phyloP scores from a whole-genome alignment of 2,797 vertebrate genomes.

The Epinephelus coioides region DNA sequence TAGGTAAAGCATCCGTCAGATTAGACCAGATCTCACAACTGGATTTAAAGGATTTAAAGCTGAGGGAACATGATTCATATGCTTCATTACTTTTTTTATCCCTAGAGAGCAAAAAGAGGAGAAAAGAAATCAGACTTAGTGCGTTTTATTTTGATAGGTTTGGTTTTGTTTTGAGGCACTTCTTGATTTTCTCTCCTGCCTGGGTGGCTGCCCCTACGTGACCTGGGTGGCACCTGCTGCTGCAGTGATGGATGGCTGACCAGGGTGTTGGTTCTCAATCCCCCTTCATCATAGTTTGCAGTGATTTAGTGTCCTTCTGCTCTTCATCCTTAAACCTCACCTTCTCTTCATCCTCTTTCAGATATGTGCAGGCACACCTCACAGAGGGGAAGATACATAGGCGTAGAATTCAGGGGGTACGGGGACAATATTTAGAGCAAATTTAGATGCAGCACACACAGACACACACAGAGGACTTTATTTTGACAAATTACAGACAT shows the following conservation, averaged over 20 bases:
- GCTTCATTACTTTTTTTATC: constrained; percentile 23
- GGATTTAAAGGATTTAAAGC: constrained; percentile 51
- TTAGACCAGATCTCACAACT: constrained; percentile 42
- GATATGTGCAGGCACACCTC: neutral
- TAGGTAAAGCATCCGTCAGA: constrained; percentile 52
- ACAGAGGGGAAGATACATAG: too few species aligned
- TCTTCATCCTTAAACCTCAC: constrained; percentile 18
- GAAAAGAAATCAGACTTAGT: neutral
- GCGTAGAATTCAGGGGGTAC: too few species aligned
- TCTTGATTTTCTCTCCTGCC: constrained; percentile 29
- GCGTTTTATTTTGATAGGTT: constrained; percentile 23
- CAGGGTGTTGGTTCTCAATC: constrained; percentile 19
- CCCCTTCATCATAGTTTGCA: constrained; percentile 13
- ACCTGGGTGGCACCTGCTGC: constrained; percentile 54
- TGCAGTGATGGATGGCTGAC: constrained; percentile 51
- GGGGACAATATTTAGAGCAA: too few species aligned
- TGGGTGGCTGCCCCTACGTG: constrained; percentile 23
- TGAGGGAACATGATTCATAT: constrained; percentile 20
- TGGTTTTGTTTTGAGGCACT: constrained; percentile 26
- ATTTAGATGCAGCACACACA: too few species aligned
- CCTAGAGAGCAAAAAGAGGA: constrained; percentile 9
- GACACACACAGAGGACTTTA: neutral
- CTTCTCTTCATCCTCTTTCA: neutral
- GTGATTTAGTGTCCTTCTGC: constrained; percentile 15
- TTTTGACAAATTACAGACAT: too few species aligned